phyloP scores from a whole-genome alignment of 2,113 vertebrate species.

The Ariopsis seemanni region DNA sequence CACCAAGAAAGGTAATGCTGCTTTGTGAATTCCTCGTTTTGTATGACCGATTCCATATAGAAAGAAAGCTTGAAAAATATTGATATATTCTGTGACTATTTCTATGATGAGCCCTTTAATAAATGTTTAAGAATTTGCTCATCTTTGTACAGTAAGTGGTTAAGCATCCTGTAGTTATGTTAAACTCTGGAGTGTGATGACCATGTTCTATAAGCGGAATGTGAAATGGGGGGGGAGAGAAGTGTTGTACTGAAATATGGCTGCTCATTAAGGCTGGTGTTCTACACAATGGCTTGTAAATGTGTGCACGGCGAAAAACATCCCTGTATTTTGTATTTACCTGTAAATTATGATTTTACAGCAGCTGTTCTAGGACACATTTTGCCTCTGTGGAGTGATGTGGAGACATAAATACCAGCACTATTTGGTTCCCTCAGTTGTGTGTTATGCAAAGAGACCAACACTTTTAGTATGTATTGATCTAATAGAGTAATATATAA shows the following conservation, averaged over 20 bases:
- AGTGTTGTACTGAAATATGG: background rate
- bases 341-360: background rate
- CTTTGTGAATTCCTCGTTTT: background rate
- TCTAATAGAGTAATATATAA: background rate
- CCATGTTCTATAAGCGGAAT: background rate
- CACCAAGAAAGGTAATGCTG: conserved; percentile 94
- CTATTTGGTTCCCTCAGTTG: background rate
- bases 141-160: background rate
- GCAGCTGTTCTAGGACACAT: background rate
- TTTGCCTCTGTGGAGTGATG: background rate
- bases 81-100: background rate
- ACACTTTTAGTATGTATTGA: background rate
- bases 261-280: background rate
- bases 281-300: background rate
- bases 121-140: background rate
- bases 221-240: background rate
- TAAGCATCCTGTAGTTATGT: background rate
- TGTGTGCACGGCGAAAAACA: background rate
- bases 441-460: background rate
- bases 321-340: background rate
- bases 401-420: background rate
- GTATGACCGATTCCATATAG: background rate
- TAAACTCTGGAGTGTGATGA: background rate
- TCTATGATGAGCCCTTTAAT: background rate
- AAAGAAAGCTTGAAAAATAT: background rate